Evolutionary conservation across 1,140 invertebrate genomes (phyloP), one percentile per base, ranked within the genome.

Genomic region (Delia radicum): DNA sequence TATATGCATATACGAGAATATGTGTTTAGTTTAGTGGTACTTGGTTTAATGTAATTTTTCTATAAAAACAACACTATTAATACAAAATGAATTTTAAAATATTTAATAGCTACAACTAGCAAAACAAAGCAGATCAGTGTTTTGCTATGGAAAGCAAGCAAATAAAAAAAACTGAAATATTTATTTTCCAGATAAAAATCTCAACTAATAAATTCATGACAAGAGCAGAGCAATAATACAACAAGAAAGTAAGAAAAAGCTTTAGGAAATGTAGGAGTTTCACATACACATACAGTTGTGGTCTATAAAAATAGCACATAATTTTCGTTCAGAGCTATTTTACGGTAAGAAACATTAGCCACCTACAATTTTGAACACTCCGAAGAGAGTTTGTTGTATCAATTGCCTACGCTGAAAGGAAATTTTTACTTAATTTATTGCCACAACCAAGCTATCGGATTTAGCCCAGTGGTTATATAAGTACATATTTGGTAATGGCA

Each of bases 141-240:
- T 2, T 65, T 65, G 62, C 28, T 29, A n/a, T 33, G 29, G 29
- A 37, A 31, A 18, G 37, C 15, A 67, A 28, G 26, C 24, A 63
- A 63, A 63, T 12, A 27, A 63, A 28, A 69, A 33, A 69, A 69
- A 37, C 29, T 37, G 29, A 18, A 24, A 33, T 31, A 69, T 69
- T 69, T 69, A 69, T 69, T 33, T 69, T 69, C 29, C 5, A 69
- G 65, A 69, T 69, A 37, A 69, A 69, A 69, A 69, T 69, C 65
- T 33, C 65, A 69, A 69, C 65, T 21, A 69, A 69, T 69, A 69
- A 69, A 69, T 69, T 69, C 65, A 69, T 69, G 65, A 69, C 65
- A 69, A 26, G 21, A 10, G 48, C 18, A 55, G 6, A 55, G n/a
- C n/a, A 42, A 21, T 24, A 18, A 10, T 55, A 18, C n/a, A 7